A percentile compares a stretch with the other conserved stretches of the same genome.
Conservation (phyloP, 2,797 vertebrate species). For the Iguana delicatissima region DNA sequence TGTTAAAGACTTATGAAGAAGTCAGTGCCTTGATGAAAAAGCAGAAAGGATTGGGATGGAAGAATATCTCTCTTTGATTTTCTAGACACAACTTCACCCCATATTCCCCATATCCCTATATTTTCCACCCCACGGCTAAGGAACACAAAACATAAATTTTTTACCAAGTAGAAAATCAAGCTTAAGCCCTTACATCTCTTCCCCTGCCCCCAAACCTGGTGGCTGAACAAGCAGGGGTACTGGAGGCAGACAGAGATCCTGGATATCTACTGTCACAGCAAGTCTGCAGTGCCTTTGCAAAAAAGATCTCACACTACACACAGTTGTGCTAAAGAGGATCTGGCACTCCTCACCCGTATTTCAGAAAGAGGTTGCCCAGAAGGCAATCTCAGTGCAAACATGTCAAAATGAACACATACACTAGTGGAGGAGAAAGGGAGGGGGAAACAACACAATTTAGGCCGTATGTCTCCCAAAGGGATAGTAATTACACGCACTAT, state of each 20-base stretch:
- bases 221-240: constrained; percentile 68
- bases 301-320: constrained; percentile 69
- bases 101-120: constrained; percentile 11
- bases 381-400: constrained; percentile 73
- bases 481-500: background rate
- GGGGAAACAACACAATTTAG: background rate
- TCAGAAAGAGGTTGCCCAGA: constrained; percentile 71
- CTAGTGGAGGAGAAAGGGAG: constrained; percentile 13
- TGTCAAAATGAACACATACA: constrained; percentile 53
- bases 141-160: constrained; percentile 24
- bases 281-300: constrained; percentile 65
- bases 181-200: constrained; percentile 38
- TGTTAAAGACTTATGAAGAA: constrained; percentile 66
- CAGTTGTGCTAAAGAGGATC: constrained; percentile 68
- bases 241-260: constrained; percentile 64
- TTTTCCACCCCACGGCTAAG: background rate
- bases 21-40: constrained; percentile 62
- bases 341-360: constrained; percentile 70
- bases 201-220: constrained; percentile 55
- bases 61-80: constrained; percentile 34
- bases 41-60: constrained; percentile 56
- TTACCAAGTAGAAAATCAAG: constrained; percentile 43
- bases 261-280: constrained; percentile 66
- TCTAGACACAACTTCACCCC: constrained; percentile 50
- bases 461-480: background rate